A percentile compares a stretch with the other conserved stretches of the same genome.
Conservation (phyloP, 1,140 invertebrate species). For the Formica exsecta region DNA sequence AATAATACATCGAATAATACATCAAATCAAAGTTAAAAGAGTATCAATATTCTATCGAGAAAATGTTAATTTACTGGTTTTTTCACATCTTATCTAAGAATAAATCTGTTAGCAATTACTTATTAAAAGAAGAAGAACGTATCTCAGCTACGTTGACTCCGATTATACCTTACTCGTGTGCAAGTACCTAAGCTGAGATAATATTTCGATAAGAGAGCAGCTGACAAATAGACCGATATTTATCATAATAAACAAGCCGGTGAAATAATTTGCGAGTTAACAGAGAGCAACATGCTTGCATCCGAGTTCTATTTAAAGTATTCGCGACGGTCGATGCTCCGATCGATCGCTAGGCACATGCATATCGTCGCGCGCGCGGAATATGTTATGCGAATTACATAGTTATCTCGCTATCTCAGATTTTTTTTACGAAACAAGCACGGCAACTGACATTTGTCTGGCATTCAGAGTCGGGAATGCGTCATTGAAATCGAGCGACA, state of each 20-base stretch:
- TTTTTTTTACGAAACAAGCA: conserved; percentile 55
- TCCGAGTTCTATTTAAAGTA: background rate
- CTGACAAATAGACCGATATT: background rate
- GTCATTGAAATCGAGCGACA: conserved; percentile 54
- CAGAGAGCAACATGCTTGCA: background rate
- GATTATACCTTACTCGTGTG: background rate
- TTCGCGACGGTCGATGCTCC: conserved; percentile 44
- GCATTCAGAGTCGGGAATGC: conserved; percentile 48
- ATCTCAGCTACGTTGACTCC: background rate
- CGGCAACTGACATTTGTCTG: conserved; percentile 63
- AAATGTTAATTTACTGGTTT: background rate
- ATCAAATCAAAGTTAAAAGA: conserved; percentile 12
- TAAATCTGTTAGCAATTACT: background rate
- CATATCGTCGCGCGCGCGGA: background rate
- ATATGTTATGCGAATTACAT: conserved; percentile 49
- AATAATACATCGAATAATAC: background rate
- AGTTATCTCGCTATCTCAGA: conserved; percentile 41
- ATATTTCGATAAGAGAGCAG: background rate
- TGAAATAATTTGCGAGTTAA: background rate
- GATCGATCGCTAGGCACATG: conserved; percentile 35
- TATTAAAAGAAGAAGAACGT: background rate
- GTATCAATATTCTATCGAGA: background rate
- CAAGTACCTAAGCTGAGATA: too few species aligned
- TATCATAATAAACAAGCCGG: background rate
- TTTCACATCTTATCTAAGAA: background rate